Conservation (phyloP, 2,888 invertebrate species). For the Cephus sareptanus region DNA sequence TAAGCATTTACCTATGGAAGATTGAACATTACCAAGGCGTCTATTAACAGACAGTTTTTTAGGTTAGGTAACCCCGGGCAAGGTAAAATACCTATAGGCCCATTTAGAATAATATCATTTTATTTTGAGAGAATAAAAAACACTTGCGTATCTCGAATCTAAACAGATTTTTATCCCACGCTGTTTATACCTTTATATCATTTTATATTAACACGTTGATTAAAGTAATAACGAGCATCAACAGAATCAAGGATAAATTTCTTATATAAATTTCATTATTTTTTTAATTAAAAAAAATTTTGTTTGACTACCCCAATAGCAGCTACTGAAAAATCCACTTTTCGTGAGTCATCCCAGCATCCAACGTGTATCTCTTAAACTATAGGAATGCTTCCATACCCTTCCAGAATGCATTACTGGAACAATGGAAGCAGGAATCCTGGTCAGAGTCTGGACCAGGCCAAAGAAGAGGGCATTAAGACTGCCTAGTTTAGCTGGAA, state of each 20-base stretch:
- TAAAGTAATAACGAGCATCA: not conserved
- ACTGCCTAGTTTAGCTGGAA: constrained; percentile 29
- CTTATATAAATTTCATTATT: not conserved
- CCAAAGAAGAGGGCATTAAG: constrained; percentile 16
- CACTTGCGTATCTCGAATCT: not conserved
- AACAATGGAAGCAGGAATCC: not conserved
- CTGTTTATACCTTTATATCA: not conserved
- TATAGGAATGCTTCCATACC: not conserved
- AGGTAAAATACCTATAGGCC: not conserved
- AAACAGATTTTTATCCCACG: not conserved
- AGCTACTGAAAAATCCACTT: not conserved
- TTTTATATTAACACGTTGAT: not conserved
- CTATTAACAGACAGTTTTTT: not conserved
- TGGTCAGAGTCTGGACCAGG: not conserved
- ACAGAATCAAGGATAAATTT: not conserved
- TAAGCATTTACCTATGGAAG: not conserved
- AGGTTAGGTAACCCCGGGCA: not conserved
- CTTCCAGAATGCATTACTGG: not conserved
- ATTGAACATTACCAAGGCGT: not conserved
- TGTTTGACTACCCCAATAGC: not conserved
- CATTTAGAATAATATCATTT: not conserved
- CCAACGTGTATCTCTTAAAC: not conserved
- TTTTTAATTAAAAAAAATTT: not conserved
- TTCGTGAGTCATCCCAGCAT: not conserved
- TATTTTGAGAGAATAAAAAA: not conserved